A percentile compares a stretch with the other conserved stretches of the same genome.
Conservation (phyloP, 2,797 vertebrate species). For the Hemitrygon akajei region DNA sequence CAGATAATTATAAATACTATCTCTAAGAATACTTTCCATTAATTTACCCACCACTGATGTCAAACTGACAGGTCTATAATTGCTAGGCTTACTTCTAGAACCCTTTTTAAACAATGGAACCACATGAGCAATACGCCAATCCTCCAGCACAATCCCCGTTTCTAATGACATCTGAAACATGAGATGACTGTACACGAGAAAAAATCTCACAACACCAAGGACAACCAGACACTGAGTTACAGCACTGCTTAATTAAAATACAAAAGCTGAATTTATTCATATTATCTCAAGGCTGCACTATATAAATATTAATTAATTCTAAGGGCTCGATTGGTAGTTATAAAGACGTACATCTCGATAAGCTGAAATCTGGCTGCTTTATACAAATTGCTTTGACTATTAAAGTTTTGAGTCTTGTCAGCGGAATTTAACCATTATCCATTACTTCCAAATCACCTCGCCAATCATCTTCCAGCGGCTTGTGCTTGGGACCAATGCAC, state of each 20-base stretch:
- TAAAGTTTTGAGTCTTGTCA: not conserved
- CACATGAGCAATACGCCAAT: too few species aligned
- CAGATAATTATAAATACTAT: too few species aligned
- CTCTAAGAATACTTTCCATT: too few species aligned
- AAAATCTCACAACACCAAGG: not conserved
- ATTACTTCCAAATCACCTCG: not conserved
- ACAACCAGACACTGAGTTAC: not conserved
- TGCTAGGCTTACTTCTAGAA: too few species aligned
- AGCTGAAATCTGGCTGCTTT: not conserved
- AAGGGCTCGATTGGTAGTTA: not conserved
- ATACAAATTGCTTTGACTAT: not conserved
- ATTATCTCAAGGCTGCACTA: not conserved
- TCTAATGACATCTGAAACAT: too few species aligned
- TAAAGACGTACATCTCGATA: not conserved
- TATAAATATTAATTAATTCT: not conserved
- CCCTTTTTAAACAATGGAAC: too few species aligned
- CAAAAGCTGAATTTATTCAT: not conserved
- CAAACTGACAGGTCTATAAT: too few species aligned
- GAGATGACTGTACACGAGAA: not conserved
- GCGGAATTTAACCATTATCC: not conserved
- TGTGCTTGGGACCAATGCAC: not conserved
- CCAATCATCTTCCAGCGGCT: not conserved
- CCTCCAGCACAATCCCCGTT: too few species aligned
- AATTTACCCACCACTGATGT: too few species aligned
- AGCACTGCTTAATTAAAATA: not conserved